These are phyloP conservation scores for Phenganax stokvisi DNA, from an alignment of 92 coral and sea anemone species.

Conservation along the genomic window DNA sequence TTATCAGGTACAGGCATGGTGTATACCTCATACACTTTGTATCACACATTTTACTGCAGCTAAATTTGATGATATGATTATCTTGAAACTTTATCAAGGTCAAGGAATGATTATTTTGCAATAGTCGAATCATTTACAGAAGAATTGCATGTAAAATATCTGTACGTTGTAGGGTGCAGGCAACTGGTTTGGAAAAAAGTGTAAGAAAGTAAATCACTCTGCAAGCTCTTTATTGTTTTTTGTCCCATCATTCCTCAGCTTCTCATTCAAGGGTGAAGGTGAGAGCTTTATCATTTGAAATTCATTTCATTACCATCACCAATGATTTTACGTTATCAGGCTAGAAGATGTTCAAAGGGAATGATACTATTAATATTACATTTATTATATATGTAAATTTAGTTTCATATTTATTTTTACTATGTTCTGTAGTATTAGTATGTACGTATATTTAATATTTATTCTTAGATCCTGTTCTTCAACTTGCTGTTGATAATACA, in stretches of 20 bases:
- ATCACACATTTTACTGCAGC: no score
- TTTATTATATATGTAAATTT: no score
- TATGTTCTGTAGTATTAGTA: neutral
- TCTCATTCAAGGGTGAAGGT: conserved; percentile 91
- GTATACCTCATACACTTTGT: neutral
- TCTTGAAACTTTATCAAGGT: no score
- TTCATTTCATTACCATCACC: neutral
- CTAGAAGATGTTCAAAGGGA: no score
- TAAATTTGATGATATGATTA: no score
- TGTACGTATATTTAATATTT: neutral
- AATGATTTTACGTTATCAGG: no score
- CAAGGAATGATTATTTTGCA: no score
- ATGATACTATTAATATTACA: no score
- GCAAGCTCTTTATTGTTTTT: conserved; percentile 75
- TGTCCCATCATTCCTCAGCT: conserved; percentile 83
- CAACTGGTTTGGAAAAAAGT: conserved; percentile 91
- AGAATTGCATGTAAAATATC: neutral
- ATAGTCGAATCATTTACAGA: no score
- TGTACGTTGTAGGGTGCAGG: conserved; percentile 57
- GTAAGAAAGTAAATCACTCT: conserved; percentile 90
- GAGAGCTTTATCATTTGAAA: neutral
- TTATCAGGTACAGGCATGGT: conserved; percentile 71
- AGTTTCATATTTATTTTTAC: no score
- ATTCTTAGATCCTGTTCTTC: conserved; percentile 66
- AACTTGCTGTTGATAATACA: conserved; percentile 95